Evolutionary conservation across 2,113 vertebrate species (phyloP).

Genomic region (Alethe diademata): DNA sequence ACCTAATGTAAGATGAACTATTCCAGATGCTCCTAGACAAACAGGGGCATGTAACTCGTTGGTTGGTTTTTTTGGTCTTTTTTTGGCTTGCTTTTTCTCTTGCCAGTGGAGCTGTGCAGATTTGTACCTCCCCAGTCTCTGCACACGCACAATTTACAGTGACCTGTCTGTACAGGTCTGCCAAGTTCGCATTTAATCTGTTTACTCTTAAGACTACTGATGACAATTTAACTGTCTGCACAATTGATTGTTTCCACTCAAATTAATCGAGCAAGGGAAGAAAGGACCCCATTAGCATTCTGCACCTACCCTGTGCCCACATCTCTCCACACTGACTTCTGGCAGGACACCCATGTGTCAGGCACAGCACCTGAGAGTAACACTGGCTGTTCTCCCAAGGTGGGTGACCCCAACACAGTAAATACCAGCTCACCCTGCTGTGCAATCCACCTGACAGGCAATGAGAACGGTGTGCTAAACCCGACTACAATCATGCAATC

Average conservation of each 20-base stretch:
- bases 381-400: background rate
- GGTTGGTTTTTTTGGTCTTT: no score
- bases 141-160: background rate
- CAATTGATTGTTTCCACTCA: background rate
- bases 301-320: background rate
- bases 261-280: background rate
- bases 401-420: accelerated
- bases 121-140: background rate
- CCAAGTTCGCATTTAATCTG: background rate
- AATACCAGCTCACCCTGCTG: background rate
- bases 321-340: accelerated
- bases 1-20: background rate
- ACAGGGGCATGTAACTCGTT: background rate
- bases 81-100: background rate
- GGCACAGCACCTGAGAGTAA: background rate
- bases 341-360: background rate
- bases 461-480: background rate
- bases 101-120: background rate
- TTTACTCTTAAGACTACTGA: background rate
- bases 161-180: background rate
- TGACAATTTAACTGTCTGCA: background rate
- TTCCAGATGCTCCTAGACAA: background rate
- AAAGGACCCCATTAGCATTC: background rate
- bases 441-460: background rate
- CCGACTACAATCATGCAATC: background rate